Percentiles rank a stretch among this genome's conserved stretches.
These are phyloP conservation scores for Xenus cinereus DNA, from an alignment of 2,113 vertebrate genomes.

Conservation along the genomic window DNA sequence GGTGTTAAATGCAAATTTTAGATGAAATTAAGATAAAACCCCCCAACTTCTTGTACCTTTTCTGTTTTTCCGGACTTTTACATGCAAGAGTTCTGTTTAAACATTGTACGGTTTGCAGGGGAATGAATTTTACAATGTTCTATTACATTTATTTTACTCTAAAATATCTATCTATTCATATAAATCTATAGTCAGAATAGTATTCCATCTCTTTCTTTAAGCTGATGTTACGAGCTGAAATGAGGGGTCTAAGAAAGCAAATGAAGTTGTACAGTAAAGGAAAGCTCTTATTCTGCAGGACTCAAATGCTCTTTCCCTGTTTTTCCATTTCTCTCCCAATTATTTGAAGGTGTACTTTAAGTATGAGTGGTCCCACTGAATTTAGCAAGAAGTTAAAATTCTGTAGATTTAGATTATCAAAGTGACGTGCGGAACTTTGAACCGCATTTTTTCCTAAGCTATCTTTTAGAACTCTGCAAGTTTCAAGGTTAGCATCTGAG, in stretches of 20 bases:
- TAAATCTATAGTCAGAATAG: background rate
- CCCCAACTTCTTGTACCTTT: background rate
- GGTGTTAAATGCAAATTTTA: background rate
- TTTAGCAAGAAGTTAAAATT: background rate
- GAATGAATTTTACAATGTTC: background rate
- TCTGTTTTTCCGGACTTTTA: background rate
- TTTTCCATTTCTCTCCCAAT: background rate
- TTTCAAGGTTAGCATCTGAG: background rate
- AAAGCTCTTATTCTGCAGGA: background rate
- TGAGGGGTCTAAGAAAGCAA: background rate
- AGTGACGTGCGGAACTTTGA: background rate
- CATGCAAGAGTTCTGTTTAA: background rate
- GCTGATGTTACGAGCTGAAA: background rate
- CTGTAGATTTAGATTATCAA: background rate
- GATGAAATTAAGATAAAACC: background rate
- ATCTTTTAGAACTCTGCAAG: background rate
- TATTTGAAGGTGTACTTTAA: background rate
- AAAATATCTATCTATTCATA: background rate
- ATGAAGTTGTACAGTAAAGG: background rate
- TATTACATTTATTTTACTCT: background rate
- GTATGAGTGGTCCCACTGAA: background rate
- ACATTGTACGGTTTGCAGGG: background rate
- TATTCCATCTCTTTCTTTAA: background rate
- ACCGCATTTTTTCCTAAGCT: background rate
- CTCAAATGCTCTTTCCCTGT: background rate